Base-by-base conservation (phyloP, 2,113 vertebrate species). In the Misgurnus mizolepis region DNA sequence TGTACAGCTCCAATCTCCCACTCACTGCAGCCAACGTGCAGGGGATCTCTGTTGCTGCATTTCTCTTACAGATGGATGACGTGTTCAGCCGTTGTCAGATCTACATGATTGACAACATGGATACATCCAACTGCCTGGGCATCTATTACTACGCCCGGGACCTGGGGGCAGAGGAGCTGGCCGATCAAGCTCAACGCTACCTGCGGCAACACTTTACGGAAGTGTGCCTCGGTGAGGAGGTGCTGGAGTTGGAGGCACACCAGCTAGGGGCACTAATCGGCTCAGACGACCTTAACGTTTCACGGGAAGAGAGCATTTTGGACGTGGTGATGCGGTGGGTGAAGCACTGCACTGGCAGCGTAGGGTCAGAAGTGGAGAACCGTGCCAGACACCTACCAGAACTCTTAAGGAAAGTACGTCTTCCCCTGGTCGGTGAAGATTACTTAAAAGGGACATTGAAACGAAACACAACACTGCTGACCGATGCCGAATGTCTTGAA, bases 71-170 rank as follows among this genome's bases (percentile, higher is more conserved):
- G 89, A 95, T 99, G 94, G 97, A 99, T 64, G 95, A 95, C 0
- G 93, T 98, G 39, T 98, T 94, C 75, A 77, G 0, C 0, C 88
- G 88, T 73, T 99, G 98, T 71, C 94, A 95, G 82, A 91, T 87
- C 73, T 96, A 97, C 86, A 98, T 99, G 96, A 94, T 89, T 41
- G 95, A 94, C 76, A 96, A 97, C 65, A 99, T 98, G 97, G 98
- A 99, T 66, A 91, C 93, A 56, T 96, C 95, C 80, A 99, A 99
- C 88, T 99, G 97, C 39, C 87, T 99, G 6, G 98, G 98, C 17
- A 93, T 99, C 85, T 95, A 96, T 87, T 93, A 95, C 79, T 99
- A 98, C 84, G 95, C 96, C 40, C 95, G 93, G 83, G 96, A 97
- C 67, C 95, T 99, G 0, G 95, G 95, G 27, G 97, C 93, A 5